These are phyloP conservation scores for Pyralis farinalis DNA, from an alignment of 2,888 invertebrate genomes.

Conservation along the genomic window DNA sequence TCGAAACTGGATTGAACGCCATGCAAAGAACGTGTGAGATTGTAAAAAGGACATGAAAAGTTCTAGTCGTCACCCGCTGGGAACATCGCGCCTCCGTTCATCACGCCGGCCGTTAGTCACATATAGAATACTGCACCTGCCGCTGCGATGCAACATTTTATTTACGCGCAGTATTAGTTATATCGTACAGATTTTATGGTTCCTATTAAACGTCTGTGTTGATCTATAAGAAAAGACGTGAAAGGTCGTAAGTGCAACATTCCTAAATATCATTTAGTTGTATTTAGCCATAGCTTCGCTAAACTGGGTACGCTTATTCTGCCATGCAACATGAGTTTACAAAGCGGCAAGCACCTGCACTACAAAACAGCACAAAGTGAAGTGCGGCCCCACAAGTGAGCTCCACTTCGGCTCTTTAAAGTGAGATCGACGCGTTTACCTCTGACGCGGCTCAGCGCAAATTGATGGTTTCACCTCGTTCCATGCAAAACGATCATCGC, in stretches of 20 bases:
- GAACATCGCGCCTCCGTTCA: conserved; percentile 39
- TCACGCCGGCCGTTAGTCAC: conserved; percentile 27
- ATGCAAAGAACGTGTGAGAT: conserved; percentile 44
- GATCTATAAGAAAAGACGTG: conserved; percentile 1
- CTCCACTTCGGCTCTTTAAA: conserved; percentile 46
- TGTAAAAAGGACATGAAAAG: conserved; percentile 42
- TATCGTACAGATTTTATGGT: not conserved
- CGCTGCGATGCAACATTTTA: conserved; percentile 21
- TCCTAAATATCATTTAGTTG: too few species aligned
- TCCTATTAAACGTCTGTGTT: not conserved
- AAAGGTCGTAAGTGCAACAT: conserved; percentile 4
- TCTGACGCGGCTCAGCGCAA: conserved; percentile 54
- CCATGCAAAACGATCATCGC: conserved; percentile 71
- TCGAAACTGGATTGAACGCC: conserved; percentile 43
- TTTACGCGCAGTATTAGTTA: conserved; percentile 1
- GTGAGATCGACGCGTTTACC: conserved; percentile 58
- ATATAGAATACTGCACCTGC: conserved; percentile 28
- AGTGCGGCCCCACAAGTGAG: conserved; percentile 41
- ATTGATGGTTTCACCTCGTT: conserved; percentile 74
- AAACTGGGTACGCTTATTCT: conserved; percentile 34
- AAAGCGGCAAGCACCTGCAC: conserved; percentile 34
- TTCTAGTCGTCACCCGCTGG: conserved; percentile 46
- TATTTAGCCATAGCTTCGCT: conserved; percentile 6
- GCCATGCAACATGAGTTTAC: conserved; percentile 43
- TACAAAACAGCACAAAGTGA: conserved; percentile 44